Evolutionary conservation across 2,888 invertebrate species (phyloP), one percentile per base, ranked within the genome.

Genomic region (Agonopterix arenella): DNA sequence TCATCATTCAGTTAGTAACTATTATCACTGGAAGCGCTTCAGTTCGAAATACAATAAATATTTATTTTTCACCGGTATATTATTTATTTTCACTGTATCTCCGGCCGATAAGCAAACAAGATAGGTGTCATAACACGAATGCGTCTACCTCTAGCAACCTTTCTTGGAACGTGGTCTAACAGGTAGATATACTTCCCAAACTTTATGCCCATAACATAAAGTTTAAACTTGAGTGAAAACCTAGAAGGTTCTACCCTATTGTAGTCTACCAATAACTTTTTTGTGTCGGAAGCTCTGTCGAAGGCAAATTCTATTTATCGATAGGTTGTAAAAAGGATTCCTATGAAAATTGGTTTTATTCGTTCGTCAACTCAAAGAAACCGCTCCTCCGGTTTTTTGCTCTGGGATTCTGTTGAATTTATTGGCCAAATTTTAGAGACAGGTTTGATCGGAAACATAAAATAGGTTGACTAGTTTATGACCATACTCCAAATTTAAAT

Each of bases 271-370:
- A 47, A 57, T 50, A 47, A 44, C 51, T 61, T 69, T 73, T 76
- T 58, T 77, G 72, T 72, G 59, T 76, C 73, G 73, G 78, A 74
- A 80, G 73, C 70, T 62, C 54, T 65, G 40, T 66, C 64, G 59
- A 70, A 68, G 66, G 63, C 66, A 60, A 40, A 66, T 64, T 71
- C 67, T 75, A 71, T 80, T 75, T 75, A 79, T 76, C 62, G 70
- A 68, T 63, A 57, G 59, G 61, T 54, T 65, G 64, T 63, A 76
- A 79, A 78, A 79, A 74, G 79, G 74, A 82, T 80, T 80, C 71
- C 71, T 68, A 74, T 76, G 73, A 73, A 72, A 69, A 80, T 80
- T 64, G 56, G 60, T 70, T 78, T 73, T 68, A 66, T 71, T 64
- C 28, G 28, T 28, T 46, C 53, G 45, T 49, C 44, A 48, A 48